Base-by-base conservation (phyloP, 2,113 vertebrate species). In the Sylvilagus bachmani region DNA sequence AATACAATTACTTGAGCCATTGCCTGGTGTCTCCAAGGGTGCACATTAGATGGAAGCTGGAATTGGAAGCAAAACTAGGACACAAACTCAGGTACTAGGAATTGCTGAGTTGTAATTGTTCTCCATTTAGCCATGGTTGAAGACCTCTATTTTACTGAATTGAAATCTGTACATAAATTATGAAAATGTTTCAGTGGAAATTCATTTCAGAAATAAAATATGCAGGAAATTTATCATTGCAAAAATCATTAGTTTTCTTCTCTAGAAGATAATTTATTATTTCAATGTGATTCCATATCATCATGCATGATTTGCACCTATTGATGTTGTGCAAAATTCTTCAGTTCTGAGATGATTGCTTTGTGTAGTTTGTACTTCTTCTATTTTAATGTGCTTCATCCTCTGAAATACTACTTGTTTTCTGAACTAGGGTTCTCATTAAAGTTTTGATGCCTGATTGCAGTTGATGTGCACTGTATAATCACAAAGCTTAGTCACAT, bases 341-440 rank as follows among this genome's bases (percentile, higher is more conserved):
- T 93, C 94, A 49, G 96, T 95, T 96, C 90, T 86, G 89, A 90
- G 96, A 97, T 97, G 97, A 97, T 97, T 97, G 89, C 96, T 97
- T 96, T 97, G 90, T 95, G 93, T 83, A 92, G 95, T 92, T 96
- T 95, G 88, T 70, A 92, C 89, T 97, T 95, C 86, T 94, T 84
- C 88, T 93, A 84, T 96, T 90, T 92, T 27, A 93, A 97, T 97
- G 94, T 95, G 66, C 95, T 96, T 97, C 96, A 95, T 96, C 88
- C 36, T 90, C 94, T 96, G 82, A 95, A 91, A 95, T 94, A 92
- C 61, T 80, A 82, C 95, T 97, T 96, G 89, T 96, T 97, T 93
- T 95, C 95, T 64, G 82, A 95, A 38, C 88, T 64, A 75, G 78
- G 13, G 90, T 97, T 93, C 95, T 97, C 96, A 96, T 97, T 97